Evolutionary conservation across 2,797 vertebrate species (phyloP), one percentile per base, ranked within the genome.

Genomic region (Oreochromis grahami): DNA sequence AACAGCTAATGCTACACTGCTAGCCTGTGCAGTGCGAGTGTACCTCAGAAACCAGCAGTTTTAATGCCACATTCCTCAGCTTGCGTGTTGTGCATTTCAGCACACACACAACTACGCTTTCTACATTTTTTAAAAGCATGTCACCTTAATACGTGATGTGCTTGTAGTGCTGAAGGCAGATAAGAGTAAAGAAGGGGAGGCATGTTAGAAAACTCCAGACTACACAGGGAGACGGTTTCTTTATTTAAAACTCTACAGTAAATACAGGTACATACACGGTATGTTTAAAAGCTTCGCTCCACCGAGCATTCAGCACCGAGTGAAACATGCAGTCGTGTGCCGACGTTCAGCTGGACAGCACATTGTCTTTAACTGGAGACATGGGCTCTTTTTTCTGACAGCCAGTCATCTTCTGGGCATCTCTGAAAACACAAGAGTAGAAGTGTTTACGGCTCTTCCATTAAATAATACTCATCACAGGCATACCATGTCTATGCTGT

Each of bases 281-380:
- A 93, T 94, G 94, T 93, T 91, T 81, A 77, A 93, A 90, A 83
- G 58, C 32, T 19, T 53, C 2, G 10, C 32, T 74, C 19, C 65
- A 60, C 80, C 51, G 26, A 63, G 74, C 12, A 3, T 0, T 52
- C n/a, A 26, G 63, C 77, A 26, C 43, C 19, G 17, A 51, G 68
- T 45, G 58, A 55, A 76, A 81, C 36, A 50, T 15, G 43, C 19
- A 63, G n/a, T 91, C 80, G 79, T 96, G 93, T 89, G 85, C 85
- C 94, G 95, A 29, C 80, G 94, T 93, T 82, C 95, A 96, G 50
- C 94, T 92, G 17, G 94, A 86, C 77, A 68, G 74, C 81, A 97
- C 90, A 52, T 97, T 97, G 88, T 98, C 97, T 92, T 96, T 96
- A 77, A 97, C 92, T 8, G 97, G 97, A 89, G 97, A 98, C 92